Conservation (phyloP, 2,888 invertebrate genomes). For the Phaedon cochleariae region DNA sequence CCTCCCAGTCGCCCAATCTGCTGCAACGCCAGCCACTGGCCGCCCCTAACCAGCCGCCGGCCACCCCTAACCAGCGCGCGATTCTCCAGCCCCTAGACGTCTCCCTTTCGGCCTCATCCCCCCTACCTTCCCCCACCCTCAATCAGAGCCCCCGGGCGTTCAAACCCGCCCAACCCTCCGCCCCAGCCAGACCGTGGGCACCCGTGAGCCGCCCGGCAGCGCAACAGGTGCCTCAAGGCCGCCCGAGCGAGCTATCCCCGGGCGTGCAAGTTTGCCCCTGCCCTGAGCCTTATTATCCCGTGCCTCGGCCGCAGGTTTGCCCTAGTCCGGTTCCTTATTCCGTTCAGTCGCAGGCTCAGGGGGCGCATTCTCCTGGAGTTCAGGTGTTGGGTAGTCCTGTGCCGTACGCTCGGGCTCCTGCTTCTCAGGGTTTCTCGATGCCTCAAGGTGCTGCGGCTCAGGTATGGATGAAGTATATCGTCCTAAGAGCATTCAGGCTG, state of each 20-base stretch:
- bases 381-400: not conserved
- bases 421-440: conserved; percentile 20
- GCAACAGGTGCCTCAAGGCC: conserved; percentile 50
- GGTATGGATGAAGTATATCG: conserved; percentile 34
- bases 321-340: conserved; percentile 13
- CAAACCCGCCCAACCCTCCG: conserved; percentile 53
- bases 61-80: no score
- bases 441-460: conserved; percentile 43
- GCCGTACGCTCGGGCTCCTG: conserved; percentile 12
- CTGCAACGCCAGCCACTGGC: conserved; percentile 30
- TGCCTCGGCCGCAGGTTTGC: conserved; percentile 4
- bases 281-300: no score
- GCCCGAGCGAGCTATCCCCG: conserved; percentile 32
- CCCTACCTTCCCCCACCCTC: conserved; percentile 61
- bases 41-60: no score
- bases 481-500: no score
- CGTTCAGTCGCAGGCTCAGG: no score
- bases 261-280: conserved; percentile 11
- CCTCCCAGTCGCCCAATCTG: conserved; percentile 48
- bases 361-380: no score
- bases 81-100: conserved; percentile 51
- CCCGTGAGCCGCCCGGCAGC: conserved; percentile 62
- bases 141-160: conserved; percentile 51
- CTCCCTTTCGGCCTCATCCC: conserved; percentile 50
- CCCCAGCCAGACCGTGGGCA: conserved; percentile 61